Conservation (phyloP, 2,113 vertebrate species). For the Colius striatus region DNA sequence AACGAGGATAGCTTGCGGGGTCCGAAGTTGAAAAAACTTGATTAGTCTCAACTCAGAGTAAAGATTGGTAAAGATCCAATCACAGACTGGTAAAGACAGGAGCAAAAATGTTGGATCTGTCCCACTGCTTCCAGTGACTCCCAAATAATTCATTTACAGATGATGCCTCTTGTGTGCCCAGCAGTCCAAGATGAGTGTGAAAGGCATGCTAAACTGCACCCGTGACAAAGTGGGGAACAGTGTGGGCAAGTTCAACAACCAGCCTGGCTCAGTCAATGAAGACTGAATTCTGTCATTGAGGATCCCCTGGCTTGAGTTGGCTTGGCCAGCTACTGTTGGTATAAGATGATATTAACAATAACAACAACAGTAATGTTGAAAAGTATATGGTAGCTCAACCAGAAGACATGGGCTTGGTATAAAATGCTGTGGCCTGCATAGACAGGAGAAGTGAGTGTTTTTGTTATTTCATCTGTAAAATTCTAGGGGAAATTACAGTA, state of each 20-base stretch:
- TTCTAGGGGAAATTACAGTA: not conserved
- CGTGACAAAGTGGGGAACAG: rapidly evolving
- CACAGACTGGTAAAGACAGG: conserved; percentile 4
- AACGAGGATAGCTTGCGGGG: not conserved
- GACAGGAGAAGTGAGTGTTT: not conserved
- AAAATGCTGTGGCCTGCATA: not conserved
- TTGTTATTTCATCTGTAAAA: not conserved
- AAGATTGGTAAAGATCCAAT: too few relatives aligned
- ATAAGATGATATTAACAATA: not conserved
- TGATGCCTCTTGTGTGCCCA: not conserved
- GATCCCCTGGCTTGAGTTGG: not conserved
- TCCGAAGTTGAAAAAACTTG: conserved; percentile 13
- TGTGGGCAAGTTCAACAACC: not conserved
- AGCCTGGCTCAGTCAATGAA: not conserved
- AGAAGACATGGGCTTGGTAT: not conserved
- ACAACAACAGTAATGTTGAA: not conserved
- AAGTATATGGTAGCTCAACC: not conserved
- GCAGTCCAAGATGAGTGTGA: not conserved
- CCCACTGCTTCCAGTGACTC: not conserved
- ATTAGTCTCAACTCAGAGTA: conserved; percentile 12
- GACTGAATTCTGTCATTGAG: not conserved
- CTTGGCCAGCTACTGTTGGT: not conserved
- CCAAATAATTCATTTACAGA: not conserved
- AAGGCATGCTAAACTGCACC: not conserved
- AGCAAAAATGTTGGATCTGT: not conserved